Percentiles rank a stretch among this genome's conserved stretches.
Evolutionary conservation across 2,797 vertebrate species (phyloP).

Genomic region (Gallinago solitaria): DNA sequence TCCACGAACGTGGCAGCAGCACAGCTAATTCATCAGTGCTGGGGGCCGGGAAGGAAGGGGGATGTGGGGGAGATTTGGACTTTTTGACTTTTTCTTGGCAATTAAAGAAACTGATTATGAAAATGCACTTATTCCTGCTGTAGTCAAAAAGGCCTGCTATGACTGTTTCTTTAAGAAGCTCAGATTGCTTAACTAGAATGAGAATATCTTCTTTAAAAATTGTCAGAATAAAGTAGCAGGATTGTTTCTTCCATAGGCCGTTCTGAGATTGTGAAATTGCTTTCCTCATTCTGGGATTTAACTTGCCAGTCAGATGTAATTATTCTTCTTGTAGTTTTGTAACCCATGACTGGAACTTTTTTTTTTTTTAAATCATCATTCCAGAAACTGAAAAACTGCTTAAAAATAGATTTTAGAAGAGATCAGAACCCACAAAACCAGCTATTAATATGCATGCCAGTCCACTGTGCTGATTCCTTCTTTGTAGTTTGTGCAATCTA

Average conservation of each 20-base stretch:
- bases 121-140: neutral
- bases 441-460: neutral
- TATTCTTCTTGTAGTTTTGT: neutral
- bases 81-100: neutral
- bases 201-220: neutral
- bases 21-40: neutral
- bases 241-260: neutral
- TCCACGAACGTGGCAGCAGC: neutral
- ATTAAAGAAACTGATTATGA: neutral
- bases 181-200: neutral
- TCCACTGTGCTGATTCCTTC: neutral
- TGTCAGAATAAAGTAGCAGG: neutral
- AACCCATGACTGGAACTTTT: neutral
- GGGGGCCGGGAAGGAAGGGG: neutral
- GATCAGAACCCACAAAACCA: neutral
- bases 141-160: neutral
- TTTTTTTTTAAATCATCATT: neutral
- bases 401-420: neutral
- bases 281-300: neutral
- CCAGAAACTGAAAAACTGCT: constrained; percentile 1
- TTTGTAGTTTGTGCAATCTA: neutral
- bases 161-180: neutral
- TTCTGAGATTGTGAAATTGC: neutral
- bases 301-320: neutral
- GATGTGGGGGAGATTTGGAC: neutral